Conservation (phyloP, 1,140 invertebrate species). For the Pogonus chalceus region DNA sequence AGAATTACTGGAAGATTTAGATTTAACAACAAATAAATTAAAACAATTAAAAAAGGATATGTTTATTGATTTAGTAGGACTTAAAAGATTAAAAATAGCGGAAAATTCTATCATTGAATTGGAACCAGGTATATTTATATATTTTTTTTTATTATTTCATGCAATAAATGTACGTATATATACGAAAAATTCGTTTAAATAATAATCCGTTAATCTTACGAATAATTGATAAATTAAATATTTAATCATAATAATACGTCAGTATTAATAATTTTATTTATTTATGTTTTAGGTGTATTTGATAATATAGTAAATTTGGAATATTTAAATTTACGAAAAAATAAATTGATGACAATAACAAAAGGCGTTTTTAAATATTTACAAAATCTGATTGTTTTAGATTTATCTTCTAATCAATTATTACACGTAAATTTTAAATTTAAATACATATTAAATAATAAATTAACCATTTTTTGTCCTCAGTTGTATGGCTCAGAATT, state of each 20-base stretch:
- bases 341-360: slow-evolving; percentile 37
- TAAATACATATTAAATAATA: slow-evolving; percentile 12
- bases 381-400: slow-evolving; percentile 35
- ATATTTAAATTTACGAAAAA: slow-evolving; percentile 42
- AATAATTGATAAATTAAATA: no score
- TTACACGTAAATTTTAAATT: slow-evolving; percentile 20
- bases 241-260: no score
- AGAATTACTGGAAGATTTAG: slow-evolving; percentile 37
- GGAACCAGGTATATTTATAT: slow-evolving; percentile 26
- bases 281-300: slow-evolving; percentile 32
- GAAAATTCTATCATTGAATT: slow-evolving; percentile 41
- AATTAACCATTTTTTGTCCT: slow-evolving; percentile 13
- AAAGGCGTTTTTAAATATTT: slow-evolving; percentile 36
- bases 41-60: slow-evolving; percentile 40
- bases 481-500: slow-evolving; percentile 26
- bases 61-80: slow-evolving; percentile 43
- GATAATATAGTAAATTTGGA: slow-evolving; percentile 36
- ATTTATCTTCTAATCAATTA: slow-evolving; percentile 33
- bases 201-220: neutral
- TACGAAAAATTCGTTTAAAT: neutral
- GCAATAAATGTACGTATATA: no score
- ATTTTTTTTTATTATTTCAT: no score
- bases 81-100: slow-evolving; percentile 48
- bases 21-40: slow-evolving; percentile 42
- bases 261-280: no score